These are phyloP conservation scores for Drosophila multiciliata DNA, from an alignment of 2,888 invertebrate genomes.

Conservation along the genomic window DNA sequence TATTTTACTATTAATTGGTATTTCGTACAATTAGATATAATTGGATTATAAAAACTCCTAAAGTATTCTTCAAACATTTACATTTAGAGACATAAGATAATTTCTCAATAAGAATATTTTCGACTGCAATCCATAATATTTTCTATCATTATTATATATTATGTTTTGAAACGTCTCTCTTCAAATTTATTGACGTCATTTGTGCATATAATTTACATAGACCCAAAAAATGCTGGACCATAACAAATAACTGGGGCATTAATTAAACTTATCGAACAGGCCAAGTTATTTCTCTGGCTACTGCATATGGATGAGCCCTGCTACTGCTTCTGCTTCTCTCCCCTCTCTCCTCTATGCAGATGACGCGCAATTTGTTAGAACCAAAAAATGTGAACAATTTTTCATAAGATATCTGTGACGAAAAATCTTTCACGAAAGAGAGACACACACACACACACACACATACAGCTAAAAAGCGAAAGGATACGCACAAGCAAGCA, in stretches of 20 bases:
- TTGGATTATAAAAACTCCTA: neutral
- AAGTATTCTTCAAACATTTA: neutral
- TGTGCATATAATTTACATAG: conserved; percentile 35
- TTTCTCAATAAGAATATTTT: neutral
- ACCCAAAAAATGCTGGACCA: conserved; percentile 19
- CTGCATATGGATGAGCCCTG: conserved; percentile 27
- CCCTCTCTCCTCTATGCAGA: conserved; percentile 12
- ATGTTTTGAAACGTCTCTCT: no score
- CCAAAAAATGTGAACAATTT: conserved; percentile 51
- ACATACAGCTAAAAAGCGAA: conserved; percentile 36
- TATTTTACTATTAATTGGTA: neutral
- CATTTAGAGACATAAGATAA: neutral
- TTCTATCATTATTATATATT: neutral
- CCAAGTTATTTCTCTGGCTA: conserved; percentile 9
- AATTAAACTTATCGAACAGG: conserved; percentile 59
- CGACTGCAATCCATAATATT: neutral
- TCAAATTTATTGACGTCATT: conserved; percentile 54
- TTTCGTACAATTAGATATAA: neutral
- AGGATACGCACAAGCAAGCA: conserved; percentile 41
- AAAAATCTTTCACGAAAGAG: conserved; percentile 45
- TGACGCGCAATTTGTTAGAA: conserved; percentile 53
- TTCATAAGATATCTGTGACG: conserved; percentile 59
- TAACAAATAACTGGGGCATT: conserved; percentile 56
- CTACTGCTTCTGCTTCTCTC: neutral
- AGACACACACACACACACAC: conserved; percentile 12